Conservation (phyloP, 2,113 vertebrate species). For the Ifrita kowaldi region DNA sequence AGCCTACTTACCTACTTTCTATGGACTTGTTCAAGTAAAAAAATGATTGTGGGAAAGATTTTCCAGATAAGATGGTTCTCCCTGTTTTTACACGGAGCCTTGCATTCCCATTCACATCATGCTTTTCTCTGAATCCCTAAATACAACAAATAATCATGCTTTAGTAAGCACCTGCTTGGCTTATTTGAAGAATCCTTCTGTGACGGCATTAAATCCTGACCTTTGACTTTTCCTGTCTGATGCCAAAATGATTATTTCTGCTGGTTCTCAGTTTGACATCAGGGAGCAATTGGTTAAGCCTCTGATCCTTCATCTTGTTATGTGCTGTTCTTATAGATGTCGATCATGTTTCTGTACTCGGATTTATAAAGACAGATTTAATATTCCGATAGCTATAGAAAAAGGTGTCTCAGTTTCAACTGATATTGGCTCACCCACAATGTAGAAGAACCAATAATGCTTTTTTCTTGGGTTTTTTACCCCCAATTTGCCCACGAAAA, state of each 20-base stretch:
- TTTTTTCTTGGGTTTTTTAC: rapidly evolving
- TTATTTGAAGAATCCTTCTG: constrained; percentile 53
- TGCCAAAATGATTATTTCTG: constrained; percentile 72
- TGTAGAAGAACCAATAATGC: rapidly evolving
- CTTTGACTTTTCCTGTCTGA: constrained; percentile 66
- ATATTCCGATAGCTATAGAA: not conserved
- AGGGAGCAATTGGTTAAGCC: constrained; percentile 67
- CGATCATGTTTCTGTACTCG: constrained; percentile 6
- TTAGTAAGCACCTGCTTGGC: constrained; percentile 70
- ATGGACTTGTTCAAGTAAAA: not conserved
- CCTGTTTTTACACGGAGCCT: not conserved
- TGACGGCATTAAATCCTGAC: constrained; percentile 33
- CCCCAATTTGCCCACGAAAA: not conserved
- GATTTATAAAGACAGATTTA: constrained; percentile 52
- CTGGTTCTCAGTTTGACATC: constrained; percentile 62
- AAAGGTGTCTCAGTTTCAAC: not conserved
- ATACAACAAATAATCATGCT: constrained; percentile 57
- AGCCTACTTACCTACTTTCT: not conserved
- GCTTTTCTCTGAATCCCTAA: constrained; percentile 45
- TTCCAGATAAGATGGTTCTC: not conserved
- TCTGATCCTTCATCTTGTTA: constrained; percentile 44
- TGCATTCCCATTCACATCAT: not conserved
- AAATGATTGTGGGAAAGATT: not conserved
- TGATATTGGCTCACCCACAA: not conserved
- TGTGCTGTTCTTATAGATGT: constrained; percentile 5